These are phyloP conservation scores for Corydoras sp. DNA, from an alignment of 2,113 vertebrate genomes.

Conservation along the genomic window DNA sequence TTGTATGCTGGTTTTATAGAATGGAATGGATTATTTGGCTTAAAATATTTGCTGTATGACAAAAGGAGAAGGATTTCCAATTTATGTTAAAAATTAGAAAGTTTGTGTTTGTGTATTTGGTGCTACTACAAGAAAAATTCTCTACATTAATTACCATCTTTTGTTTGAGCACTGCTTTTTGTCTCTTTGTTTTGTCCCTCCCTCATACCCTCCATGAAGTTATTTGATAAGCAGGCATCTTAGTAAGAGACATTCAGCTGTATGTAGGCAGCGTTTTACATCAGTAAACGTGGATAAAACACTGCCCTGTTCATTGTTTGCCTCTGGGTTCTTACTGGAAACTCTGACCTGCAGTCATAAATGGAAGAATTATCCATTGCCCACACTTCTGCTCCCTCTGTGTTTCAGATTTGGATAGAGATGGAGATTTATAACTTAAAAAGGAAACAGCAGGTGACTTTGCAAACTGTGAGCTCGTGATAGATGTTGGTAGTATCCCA, in stretches of 20 bases:
- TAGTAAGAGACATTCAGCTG: background rate
- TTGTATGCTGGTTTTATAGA: too few relatives aligned
- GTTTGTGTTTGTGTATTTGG: too few relatives aligned
- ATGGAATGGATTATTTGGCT: too few relatives aligned
- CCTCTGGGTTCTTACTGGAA: background rate
- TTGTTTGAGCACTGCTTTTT: too few relatives aligned
- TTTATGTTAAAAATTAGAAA: too few relatives aligned
- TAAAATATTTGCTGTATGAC: too few relatives aligned
- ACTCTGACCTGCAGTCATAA: background rate
- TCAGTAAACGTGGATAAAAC: background rate
- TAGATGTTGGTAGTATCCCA: constrained; percentile 8
- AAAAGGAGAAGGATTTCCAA: too few relatives aligned
- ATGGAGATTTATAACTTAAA: background rate
- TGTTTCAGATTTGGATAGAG: background rate
- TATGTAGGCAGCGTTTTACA: background rate
- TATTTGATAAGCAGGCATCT: background rate
- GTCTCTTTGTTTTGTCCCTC: too few relatives aligned
- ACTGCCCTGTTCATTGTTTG: background rate
- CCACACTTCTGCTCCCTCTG: background rate
- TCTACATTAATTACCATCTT: too few relatives aligned
- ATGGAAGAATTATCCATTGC: background rate
- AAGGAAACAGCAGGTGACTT: constrained; percentile 4
- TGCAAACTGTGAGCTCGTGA: background rate
- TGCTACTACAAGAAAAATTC: too few relatives aligned
- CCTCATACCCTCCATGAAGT: too few relatives aligned